Evolutionary conservation across 2,888 invertebrate genomes (phyloP).

Genomic region (Macaria notata): DNA sequence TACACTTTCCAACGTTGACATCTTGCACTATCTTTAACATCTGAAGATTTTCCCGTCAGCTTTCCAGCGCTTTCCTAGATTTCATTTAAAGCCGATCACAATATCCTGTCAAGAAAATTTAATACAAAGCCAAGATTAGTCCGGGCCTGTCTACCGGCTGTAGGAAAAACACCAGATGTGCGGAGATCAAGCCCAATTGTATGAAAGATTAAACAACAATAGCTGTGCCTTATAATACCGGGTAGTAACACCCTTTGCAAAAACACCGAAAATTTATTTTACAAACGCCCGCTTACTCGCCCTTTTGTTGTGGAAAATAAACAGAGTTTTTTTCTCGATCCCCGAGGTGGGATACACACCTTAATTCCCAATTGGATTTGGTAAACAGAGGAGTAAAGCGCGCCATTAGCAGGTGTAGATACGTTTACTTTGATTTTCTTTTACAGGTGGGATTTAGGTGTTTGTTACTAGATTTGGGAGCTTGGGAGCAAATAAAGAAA

Average conservation of each 20-base stretch:
- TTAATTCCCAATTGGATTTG: conserved; percentile 44
- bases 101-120: conserved; percentile 22
- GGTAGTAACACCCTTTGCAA: conserved; percentile 44
- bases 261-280: conserved; percentile 63
- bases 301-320: conserved; percentile 61
- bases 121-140: conserved; percentile 22
- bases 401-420: conserved; percentile 24
- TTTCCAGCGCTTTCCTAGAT: conserved; percentile 7
- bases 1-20: background rate
- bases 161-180: conserved; percentile 47
- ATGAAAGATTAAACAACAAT: conserved; percentile 56
- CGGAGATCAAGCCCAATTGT: conserved; percentile 49
- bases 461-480: background rate
- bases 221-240: conserved; percentile 48
- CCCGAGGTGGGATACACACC: conserved; percentile 42
- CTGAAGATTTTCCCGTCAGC: background rate
- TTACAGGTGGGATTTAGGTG: background rate
- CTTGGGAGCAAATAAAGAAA: too few relatives aligned
- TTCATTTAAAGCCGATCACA: conserved; percentile 19
- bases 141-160: conserved; percentile 9
- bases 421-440: conserved; percentile 10
- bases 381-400: conserved; percentile 36
- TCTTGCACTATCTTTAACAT: background rate
- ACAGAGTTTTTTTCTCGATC: conserved; percentile 52
- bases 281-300: conserved; percentile 50